Percentiles rank a stretch among this genome's conserved stretches.
Evolutionary conservation across 2,797 vertebrate genomes (phyloP).

Genomic region (Coregonus suidteri): DNA sequence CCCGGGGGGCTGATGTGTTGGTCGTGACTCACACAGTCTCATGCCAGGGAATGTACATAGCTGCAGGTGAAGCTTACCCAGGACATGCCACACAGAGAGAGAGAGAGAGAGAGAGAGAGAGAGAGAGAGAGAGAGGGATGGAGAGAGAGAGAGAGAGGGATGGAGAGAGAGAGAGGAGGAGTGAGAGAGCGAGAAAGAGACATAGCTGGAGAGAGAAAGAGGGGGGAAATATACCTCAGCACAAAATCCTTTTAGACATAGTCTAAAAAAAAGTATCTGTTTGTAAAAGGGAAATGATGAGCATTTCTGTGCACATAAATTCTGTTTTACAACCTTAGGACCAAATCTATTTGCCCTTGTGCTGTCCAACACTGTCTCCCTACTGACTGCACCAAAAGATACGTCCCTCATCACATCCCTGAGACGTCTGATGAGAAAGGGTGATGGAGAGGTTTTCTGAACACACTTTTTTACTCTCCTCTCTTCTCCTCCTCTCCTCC

Average conservation of each 20-base stretch:
- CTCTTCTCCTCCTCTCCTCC: not conserved
- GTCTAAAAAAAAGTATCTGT: not conserved
- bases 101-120: not conserved
- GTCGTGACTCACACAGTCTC: constrained; percentile 47
- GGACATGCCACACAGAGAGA: constrained; percentile 21
- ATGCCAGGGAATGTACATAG: constrained; percentile 47
- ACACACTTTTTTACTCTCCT: no score
- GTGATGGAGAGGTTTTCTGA: not conserved
- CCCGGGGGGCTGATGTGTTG: constrained; percentile 39
- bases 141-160: not conserved
- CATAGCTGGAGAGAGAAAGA: not conserved
- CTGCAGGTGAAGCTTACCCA: constrained; percentile 58
- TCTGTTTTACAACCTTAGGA: not conserved
- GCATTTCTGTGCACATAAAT: not conserved
- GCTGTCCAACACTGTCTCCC: not conserved
- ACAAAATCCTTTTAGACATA: constrained; percentile 9
- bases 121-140: constrained; percentile 6
- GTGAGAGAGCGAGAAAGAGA: not conserved
- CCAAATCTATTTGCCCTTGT: not conserved
- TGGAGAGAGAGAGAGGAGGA: not conserved
- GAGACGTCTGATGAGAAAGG: not conserved
- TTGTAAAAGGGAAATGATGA: not conserved
- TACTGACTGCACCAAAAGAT: not conserved
- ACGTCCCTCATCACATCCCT: not conserved
- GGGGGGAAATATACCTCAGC: not conserved